Evolutionary conservation across 2,113 vertebrate genomes (phyloP), one percentile per base, ranked within the genome.

Genomic region (Saccopteryx leptura): DNA sequence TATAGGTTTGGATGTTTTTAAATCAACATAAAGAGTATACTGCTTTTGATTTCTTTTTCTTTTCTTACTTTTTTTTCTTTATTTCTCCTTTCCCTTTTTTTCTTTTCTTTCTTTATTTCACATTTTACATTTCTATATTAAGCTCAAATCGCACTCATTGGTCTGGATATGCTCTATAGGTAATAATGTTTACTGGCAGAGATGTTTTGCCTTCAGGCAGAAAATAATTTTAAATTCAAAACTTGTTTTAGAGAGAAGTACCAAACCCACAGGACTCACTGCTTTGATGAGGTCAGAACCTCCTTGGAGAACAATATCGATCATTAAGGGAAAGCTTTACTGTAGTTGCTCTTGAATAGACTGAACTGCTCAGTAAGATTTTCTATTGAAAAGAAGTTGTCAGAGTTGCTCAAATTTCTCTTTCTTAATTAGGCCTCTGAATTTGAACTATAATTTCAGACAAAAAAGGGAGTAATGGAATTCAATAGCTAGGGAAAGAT

Each of bases 381-480:
- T 75, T 61, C 82, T 95, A 63, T 91, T 94, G 92, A 95, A 96
- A 97, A 93, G 69, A 76, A 89, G 52, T 94, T 97, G 92, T 96
- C 92, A 93, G 46, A 97, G 19, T 93, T 96, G 48, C 82, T 97
- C 39, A 88, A 86, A 91, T 92, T 93, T 52, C 72, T 97, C 74
- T 95, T 84, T 84, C 58, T 56, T 97, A 97, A 97, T 96, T 95
- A 98, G 71, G 74, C 33, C 75, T 97, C 93, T 97, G 85, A 96
- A 84, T 97, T 71, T 89, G 58, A 96, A 88, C 87, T 95, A 83
- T 95, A 96, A 97, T 97, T 96, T 96, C 48, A 94, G 68, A 81
- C 26, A 86, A 74, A 78, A 92, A 89, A 65, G 5, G 7, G 7
- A 9, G 31, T 92, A 97, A 93, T 97, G 91, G 89, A 96, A 96